Evolutionary conservation across 2,888 invertebrate genomes (phyloP), one percentile per base, ranked within the genome.

Genomic region (Callimorpha dominula): DNA sequence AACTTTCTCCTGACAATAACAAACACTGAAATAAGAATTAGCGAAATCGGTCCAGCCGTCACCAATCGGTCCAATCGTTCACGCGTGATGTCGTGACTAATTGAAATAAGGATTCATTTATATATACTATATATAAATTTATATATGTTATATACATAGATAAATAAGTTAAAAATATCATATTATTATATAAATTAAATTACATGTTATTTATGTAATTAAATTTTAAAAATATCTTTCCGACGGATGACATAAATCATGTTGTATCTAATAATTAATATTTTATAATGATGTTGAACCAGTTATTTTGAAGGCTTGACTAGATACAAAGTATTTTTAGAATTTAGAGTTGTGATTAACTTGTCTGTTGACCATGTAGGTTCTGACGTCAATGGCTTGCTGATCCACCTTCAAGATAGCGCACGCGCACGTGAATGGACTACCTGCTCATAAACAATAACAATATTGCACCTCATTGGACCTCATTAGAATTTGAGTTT

Each of bases 361-460:
- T 78, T 80, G 77, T 82, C 52, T 73, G 70, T 74, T 85, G 87
- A 88, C 88, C 88, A 88, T 88, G 89, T 81, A 70, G 72, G 50
- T 68, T 70, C 64, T 91, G 91, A 91, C 91, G 91, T 91, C 91
- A 91, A 89, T 88, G 78, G 75, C 77, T 81, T 75, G 76, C 76
- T 82, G 85, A 86, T 84, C 83, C 80, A 82, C 79, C 84, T 81
- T 74, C 71, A 71, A 80, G 86, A 87, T 85, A 85, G 78, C 79
- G 78, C 78, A 78, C 68, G 76, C 65, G 65, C 50, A 60, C 57
- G 65, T 79, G 68, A 78, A 84, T 76, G 54, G 72, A 75, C 78
- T 70, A 75, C 78, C 67, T 67, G 70, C 42, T 14, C 31, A 20
- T 14, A 12, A 46, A 49, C 43, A 60, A 60, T 60, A 60, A 31